Conservation (phyloP, 2,888 invertebrate species). For the Ormyrus thymus region DNA sequence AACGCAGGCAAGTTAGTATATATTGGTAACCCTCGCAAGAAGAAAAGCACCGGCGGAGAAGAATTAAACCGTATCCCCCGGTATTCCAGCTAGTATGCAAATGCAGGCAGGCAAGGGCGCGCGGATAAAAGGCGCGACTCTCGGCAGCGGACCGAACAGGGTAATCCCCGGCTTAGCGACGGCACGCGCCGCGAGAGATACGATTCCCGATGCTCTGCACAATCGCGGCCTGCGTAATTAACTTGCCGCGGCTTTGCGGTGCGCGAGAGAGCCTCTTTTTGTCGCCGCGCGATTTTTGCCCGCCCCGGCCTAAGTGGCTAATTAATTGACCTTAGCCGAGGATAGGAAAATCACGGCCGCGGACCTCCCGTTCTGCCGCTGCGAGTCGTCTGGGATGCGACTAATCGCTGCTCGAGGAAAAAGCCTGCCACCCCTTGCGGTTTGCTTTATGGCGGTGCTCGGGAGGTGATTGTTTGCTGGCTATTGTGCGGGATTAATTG, state of each 20-base stretch:
- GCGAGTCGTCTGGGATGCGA: too few relatives aligned
- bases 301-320: conserved; percentile 33
- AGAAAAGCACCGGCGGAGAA: too few relatives aligned
- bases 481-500: not conserved
- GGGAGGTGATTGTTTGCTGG: not conserved
- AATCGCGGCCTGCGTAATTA: conserved; percentile 31
- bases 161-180: conserved; percentile 33
- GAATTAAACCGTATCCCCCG: not conserved
- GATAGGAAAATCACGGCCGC: conserved; percentile 20
- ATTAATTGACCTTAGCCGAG: conserved; percentile 41
- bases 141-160: conserved; percentile 16
- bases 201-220: not conserved
- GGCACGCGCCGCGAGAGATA: conserved; percentile 22
- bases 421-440: not conserved
- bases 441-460: too few relatives aligned
- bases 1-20: too few relatives aligned
- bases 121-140: conserved; percentile 16
- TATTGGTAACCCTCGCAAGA: too few relatives aligned
- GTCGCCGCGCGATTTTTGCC: conserved; percentile 16
- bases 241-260: conserved; percentile 28
- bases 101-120: not conserved
- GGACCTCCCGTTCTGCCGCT: not conserved
- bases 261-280: not conserved
- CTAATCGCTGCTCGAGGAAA: too few relatives aligned
- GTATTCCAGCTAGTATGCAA: conserved; percentile 38